Base-by-base conservation (phyloP, 2,888 invertebrate species). In the Heterodera filipjevi region DNA sequence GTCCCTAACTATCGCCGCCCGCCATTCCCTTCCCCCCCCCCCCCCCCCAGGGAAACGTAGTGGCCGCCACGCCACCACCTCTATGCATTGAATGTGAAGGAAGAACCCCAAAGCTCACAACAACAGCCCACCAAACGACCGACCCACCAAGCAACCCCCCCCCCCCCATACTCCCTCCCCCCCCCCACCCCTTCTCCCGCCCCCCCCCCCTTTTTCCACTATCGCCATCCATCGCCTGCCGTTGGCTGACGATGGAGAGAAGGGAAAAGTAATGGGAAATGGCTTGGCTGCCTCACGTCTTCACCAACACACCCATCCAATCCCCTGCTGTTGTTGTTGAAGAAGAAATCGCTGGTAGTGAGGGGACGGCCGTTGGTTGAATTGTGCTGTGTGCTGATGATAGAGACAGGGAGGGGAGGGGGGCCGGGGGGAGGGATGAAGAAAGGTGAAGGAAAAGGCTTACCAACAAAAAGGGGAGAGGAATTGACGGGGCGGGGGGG, bases 41-140 rank as follows among this genome's bases (percentile, higher is more conserved):
- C 53, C 22, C 19, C 22, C 53, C 53, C 59, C 10, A 10, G 59
- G 59, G 59, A 59, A 59, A 27, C 59, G 59, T 12, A 59, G 59
- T 59, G 59, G 59, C 59, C 59, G 59, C 59, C 59, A 59, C 59
- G n/a, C 59, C 59, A 59, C 59, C 59, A 6, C 59, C 59, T 27
- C 59, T 59, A n/a, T 27, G 59, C n/a, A 59, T 59, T 59, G 59
- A 59, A 59, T n/a, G 59, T n/a, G 27, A 59, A n/a, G 59, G 27
- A 27, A 59, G 59, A 59, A 27, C 27, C 59, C 59, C 59, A 59
- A 10, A 59, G 59, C 59, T 59, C 59, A 59, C 27, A 59, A 59
- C 59, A 59, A 59, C 59, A 59, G 59, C 59, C 59, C n/a, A 59
- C 59, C 59, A 59, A 59, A n/a, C 59, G 27, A 59, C 59, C 59